phyloP scores from a whole-genome alignment of 2,113 vertebrate genomes.

The Anolis carolinensis region DNA sequence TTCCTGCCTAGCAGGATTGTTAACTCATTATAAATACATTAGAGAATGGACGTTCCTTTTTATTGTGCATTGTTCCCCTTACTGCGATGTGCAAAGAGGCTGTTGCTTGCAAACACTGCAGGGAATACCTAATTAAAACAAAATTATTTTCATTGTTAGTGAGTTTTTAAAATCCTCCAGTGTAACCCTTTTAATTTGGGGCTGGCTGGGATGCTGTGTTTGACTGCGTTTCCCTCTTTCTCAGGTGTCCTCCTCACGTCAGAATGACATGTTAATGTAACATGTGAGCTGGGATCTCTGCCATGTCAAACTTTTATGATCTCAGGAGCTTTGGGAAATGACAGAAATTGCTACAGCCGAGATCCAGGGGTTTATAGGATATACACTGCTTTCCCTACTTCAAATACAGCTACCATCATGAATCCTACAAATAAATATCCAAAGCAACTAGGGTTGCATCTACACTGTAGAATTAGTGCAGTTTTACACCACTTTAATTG shows the following conservation, averaged over 20 bases:
- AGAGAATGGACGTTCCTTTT: neutral
- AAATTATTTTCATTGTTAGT: constrained; percentile 34
- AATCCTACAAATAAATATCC: neutral
- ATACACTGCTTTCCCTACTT: neutral
- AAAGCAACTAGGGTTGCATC: neutral
- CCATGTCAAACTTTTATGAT: constrained; percentile 15
- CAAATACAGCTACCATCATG: neutral
- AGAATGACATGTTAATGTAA: neutral
- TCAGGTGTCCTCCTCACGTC: constrained; percentile 2
- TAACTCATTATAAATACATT: neutral
- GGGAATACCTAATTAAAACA: constrained; percentile 41
- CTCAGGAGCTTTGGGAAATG: neutral
- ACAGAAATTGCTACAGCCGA: neutral
- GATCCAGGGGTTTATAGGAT: neutral
- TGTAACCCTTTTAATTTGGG: constrained; percentile 34
- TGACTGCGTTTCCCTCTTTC: neutral
- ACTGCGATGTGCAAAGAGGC: constrained; percentile 14
- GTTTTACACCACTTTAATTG: no score
- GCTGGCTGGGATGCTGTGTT: constrained; percentile 8
- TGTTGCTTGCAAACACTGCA: constrained; percentile 25
- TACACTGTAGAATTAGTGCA: no score
- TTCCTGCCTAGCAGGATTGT: neutral
- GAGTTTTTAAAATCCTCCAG: constrained; percentile 26
- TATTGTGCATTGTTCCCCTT: neutral
- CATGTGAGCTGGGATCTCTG: constrained; percentile 9